phyloP scores from a whole-genome alignment of 2,888 invertebrate genomes.

The Pachycephus smyrnensis region DNA sequence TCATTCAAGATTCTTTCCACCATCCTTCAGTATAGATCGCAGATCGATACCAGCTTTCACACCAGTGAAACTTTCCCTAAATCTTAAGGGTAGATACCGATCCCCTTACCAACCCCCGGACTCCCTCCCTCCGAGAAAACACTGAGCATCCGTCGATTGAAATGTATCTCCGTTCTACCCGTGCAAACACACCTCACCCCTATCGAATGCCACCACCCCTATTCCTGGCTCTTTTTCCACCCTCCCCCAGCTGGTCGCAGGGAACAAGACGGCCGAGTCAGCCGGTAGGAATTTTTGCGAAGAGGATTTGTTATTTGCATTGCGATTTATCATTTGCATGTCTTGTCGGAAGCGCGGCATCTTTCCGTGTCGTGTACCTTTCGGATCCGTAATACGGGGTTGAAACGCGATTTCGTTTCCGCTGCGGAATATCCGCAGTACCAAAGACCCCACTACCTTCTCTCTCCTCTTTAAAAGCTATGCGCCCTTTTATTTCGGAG shows the following conservation, averaged over 20 bases:
- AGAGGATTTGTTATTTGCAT: conserved; percentile 49
- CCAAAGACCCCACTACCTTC: too few relatives aligned
- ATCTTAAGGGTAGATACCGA: not conserved
- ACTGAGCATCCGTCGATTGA: not conserved
- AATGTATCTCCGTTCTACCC: not conserved
- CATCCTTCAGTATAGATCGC: not conserved
- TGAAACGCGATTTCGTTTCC: not conserved
- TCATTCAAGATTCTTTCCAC: not conserved
- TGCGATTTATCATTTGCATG: conserved; percentile 50
- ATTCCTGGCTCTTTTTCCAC: not conserved
- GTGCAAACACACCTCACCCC: not conserved
- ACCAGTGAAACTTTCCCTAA: not conserved
- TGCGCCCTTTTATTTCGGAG: not conserved
- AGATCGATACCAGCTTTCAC: not conserved
- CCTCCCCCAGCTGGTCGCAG: not conserved
- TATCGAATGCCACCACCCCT: not conserved
- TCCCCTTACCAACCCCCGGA: too few relatives aligned
- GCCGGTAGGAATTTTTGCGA: not conserved
- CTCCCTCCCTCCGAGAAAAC: not conserved
- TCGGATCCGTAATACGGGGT: conserved; percentile 23
- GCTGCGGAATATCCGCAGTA: not conserved
- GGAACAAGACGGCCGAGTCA: not conserved
- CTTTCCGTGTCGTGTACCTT: conserved; percentile 29
- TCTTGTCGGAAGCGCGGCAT: conserved; percentile 17
- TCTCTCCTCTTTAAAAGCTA: not conserved